A percentile compares a stretch with the other conserved stretches of the same genome.
phyloP scores from a whole-genome alignment of 2,888 invertebrate species.

The Apotomis turbidana region DNA sequence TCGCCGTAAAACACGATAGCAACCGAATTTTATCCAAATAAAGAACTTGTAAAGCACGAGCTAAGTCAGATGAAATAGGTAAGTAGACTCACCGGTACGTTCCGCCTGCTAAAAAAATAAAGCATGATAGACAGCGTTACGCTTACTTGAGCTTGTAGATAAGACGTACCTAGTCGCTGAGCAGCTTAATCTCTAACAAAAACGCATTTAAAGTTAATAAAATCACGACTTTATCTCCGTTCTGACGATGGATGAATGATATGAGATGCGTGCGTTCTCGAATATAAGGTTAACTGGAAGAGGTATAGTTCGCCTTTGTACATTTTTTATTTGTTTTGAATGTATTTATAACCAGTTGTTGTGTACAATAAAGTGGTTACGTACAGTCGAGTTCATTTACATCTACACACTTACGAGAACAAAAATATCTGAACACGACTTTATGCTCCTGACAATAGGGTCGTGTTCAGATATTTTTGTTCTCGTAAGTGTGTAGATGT shows the following conservation, averaged over 20 bases:
- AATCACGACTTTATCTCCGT: constrained; percentile 1
- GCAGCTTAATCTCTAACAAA: constrained; percentile 18
- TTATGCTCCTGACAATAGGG: no score
- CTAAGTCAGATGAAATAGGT: neutral
- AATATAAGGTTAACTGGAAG: neutral
- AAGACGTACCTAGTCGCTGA: constrained; percentile 5
- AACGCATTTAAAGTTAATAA: constrained; percentile 12
- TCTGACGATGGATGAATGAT: neutral
- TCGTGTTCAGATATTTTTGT: no score
- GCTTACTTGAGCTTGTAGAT: constrained; percentile 27
- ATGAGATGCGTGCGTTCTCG: neutral
- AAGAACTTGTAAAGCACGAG: neutral
- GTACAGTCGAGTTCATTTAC: no score
- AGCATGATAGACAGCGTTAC: constrained; percentile 22
- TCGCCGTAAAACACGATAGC: no score
- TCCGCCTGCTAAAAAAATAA: constrained; percentile 23
- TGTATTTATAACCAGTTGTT: no score
- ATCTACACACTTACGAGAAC: no score
- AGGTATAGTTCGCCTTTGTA: no score
- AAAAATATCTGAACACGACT: no score
- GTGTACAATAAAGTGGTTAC: no score
- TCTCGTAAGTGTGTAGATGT: no score
- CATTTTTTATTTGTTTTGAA: no score
- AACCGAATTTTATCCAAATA: no score
- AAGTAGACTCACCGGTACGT: constrained; percentile 2